Conservation (phyloP, 2,797 vertebrate genomes). For the Scolopax rusticola region DNA sequence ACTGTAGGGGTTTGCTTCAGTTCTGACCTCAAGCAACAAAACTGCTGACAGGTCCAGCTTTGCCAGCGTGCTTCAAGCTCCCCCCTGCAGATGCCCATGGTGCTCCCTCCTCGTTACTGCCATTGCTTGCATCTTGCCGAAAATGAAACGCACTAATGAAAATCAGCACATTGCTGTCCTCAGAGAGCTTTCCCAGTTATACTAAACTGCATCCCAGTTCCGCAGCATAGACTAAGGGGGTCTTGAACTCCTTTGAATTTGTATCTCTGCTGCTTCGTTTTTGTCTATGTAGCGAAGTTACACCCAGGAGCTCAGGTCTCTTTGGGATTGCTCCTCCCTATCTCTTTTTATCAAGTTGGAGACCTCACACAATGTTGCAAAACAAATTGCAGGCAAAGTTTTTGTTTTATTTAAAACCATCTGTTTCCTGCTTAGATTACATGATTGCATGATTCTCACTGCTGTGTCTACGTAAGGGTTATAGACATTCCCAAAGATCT, state of each 20-base stretch:
- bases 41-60: background rate
- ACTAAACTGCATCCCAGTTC: background rate
- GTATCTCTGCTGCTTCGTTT: background rate
- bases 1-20: background rate
- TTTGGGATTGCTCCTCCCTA: background rate
- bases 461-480: slow-evolving; percentile 32
- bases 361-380: background rate
- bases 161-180: background rate
- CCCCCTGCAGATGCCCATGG: rapidly evolving
- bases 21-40: background rate
- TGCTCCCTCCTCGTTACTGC: background rate
- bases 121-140: background rate
- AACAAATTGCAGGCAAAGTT: background rate
- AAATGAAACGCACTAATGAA: background rate
- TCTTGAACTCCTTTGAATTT: background rate
- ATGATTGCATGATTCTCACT: background rate
- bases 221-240: background rate
- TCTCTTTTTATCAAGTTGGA: background rate
- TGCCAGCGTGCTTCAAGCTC: background rate
- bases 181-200: background rate
- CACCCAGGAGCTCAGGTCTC: background rate
- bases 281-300: background rate
- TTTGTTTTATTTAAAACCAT: slow-evolving; percentile 52
- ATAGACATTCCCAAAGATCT: slow-evolving; percentile 27
- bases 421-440: slow-evolving; percentile 41